Evolutionary conservation across 2,888 invertebrate genomes (phyloP).

Genomic region (Gnatocerus cornutus): DNA sequence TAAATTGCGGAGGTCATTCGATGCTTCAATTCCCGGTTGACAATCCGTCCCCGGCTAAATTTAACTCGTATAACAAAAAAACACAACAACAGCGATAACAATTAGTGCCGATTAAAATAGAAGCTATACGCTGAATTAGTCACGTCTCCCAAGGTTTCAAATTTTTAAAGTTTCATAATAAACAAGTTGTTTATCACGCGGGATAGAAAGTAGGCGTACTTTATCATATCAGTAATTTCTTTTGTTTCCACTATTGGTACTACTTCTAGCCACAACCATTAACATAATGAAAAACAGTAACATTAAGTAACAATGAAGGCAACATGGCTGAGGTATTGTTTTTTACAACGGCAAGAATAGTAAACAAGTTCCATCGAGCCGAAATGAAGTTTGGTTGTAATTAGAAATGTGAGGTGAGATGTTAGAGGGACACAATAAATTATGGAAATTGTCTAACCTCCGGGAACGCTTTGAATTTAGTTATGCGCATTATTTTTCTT

Average conservation of each 20-base stretch:
- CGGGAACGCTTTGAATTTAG: constrained; percentile 12
- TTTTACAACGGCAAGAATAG: background rate
- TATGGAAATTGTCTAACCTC: constrained; percentile 21
- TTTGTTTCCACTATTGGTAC: constrained; percentile 8
- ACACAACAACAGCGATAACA: constrained; percentile 27
- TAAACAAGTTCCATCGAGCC: background rate
- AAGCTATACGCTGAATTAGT: constrained; percentile 31
- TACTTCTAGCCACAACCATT: background rate
- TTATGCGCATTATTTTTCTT: constrained; percentile 41
- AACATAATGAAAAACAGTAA: constrained; percentile 5
- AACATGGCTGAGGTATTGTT: background rate
- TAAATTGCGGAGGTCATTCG: background rate
- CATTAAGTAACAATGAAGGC: constrained; percentile 1
- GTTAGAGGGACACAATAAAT: background rate
- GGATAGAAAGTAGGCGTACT: constrained; percentile 24
- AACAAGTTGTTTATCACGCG: constrained; percentile 36
- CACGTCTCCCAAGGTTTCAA: constrained; percentile 31
- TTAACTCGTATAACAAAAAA: background rate
- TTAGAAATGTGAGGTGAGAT: too few species aligned
- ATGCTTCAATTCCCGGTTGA: background rate
- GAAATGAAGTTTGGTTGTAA: too few species aligned
- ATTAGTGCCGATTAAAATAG: constrained; percentile 34
- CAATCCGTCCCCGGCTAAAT: too few species aligned
- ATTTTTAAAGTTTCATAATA: constrained; percentile 29
- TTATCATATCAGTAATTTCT: constrained; percentile 19